These are phyloP conservation scores for Mythimna lalbum DNA, from an alignment of 2,888 invertebrate species.

Conservation along the genomic window DNA sequence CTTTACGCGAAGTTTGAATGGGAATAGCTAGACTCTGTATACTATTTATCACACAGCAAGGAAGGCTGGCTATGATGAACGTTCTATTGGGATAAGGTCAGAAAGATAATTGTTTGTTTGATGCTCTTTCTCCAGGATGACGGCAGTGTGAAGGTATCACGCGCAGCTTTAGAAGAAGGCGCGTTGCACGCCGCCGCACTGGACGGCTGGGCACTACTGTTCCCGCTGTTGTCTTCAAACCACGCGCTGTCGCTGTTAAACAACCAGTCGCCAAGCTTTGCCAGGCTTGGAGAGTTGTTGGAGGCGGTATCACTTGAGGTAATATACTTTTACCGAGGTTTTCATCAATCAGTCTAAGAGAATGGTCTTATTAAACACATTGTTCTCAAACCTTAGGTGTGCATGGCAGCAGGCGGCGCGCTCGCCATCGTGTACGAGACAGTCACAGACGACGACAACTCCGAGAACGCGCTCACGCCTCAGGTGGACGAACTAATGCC, in stretches of 20 bases:
- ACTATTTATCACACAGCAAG: background rate
- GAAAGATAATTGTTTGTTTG: background rate
- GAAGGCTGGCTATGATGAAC: background rate
- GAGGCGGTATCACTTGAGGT: constrained; percentile 75
- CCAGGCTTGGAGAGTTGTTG: constrained; percentile 91
- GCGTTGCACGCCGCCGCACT: constrained; percentile 95
- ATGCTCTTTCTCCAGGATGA: constrained; percentile 72
- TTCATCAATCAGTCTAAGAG: background rate
- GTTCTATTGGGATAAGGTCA: background rate
- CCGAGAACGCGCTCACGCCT: background rate
- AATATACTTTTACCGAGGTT: background rate
- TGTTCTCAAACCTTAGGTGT: constrained; percentile 76
- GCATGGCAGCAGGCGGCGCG: constrained; percentile 93
- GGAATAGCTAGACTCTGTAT: background rate
- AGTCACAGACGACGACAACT: constrained; percentile 90
- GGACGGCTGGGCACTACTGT: constrained; percentile 96
- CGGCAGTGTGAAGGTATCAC: constrained; percentile 90
- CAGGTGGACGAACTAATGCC: constrained; percentile 67
- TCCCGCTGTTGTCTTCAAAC: constrained; percentile 94
- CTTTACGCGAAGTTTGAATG: background rate
- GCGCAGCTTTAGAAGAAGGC: constrained; percentile 92
- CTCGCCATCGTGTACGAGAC: constrained; percentile 26
- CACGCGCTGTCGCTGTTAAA: constrained; percentile 91
- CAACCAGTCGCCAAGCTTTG: constrained; percentile 71
- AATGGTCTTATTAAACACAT: background rate